Evolutionary conservation across 2,797 vertebrate genomes (phyloP).

Genomic region (Schizopygopsis pylzovi): DNA sequence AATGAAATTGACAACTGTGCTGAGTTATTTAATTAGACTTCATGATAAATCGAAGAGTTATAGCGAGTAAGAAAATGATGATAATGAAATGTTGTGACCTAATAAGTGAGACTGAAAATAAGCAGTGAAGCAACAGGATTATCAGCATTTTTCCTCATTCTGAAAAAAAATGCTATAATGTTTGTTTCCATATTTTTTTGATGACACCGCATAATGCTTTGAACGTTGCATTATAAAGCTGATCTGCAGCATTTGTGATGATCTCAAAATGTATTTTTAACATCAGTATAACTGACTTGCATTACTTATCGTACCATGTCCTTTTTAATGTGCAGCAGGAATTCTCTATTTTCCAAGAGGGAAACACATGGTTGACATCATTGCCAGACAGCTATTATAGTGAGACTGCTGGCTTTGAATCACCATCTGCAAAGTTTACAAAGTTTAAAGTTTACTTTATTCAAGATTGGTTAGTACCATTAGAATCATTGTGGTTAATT

Average conservation of each 20-base stretch:
- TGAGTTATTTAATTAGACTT: background rate
- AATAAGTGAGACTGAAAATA: background rate
- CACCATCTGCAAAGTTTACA: background rate
- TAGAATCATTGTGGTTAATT: background rate
- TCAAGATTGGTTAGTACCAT: background rate
- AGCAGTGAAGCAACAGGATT: background rate
- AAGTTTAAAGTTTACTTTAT: background rate
- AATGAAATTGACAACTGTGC: conserved; percentile 40
- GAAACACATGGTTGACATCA: conserved; percentile 35
- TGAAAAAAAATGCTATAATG: background rate
- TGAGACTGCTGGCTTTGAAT: background rate
- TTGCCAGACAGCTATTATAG: conserved; percentile 7
- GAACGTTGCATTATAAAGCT: background rate
- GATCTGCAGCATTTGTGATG: background rate
- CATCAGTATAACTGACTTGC: background rate
- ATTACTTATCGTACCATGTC: background rate
- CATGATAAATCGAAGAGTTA: background rate
- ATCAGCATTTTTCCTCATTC: background rate
- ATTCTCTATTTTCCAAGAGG: background rate
- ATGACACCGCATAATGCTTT: background rate
- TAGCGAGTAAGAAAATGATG: background rate
- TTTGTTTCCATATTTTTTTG: background rate
- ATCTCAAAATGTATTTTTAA: background rate
- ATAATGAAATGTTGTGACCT: background rate
- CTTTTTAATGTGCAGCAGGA: background rate